A percentile compares a stretch with the other conserved stretches of the same genome.
Conservation (phyloP, 2,797 vertebrate species). For the Neosalanx taihuensis region DNA sequence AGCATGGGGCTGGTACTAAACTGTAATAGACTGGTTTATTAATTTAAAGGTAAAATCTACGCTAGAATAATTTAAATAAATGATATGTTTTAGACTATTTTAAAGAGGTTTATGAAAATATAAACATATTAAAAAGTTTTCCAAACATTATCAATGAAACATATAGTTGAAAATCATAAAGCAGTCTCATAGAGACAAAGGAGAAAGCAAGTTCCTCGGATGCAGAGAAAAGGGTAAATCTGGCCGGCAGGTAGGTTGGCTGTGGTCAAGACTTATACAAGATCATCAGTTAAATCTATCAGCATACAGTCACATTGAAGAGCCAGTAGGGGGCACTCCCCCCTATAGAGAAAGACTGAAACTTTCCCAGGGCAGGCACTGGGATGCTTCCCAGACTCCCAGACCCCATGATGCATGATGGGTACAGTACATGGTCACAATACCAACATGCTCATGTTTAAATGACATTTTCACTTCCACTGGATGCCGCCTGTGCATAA, state of each 20-base stretch:
- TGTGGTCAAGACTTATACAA: too few species aligned
- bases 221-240: neutral
- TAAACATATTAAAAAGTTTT: neutral
- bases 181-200: neutral
- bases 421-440: neutral
- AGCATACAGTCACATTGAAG: neutral
- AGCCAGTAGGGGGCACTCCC: neutral
- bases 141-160: neutral
- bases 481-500: too few species aligned
- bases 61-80: slow-evolving; percentile 69
- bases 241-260: neutral
- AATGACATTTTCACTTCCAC: too few species aligned
- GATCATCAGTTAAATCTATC: too few species aligned
- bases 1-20: too few species aligned
- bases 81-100: slow-evolving; percentile 71
- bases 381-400: neutral
- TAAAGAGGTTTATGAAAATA: slow-evolving; percentile 16
- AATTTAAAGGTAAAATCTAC: slow-evolving; percentile 68
- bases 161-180: neutral
- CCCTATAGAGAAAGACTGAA: neutral
- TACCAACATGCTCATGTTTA: too few species aligned
- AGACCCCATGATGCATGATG: neutral
- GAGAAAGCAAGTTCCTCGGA: neutral
- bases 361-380: neutral
- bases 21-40: slow-evolving; percentile 31